phyloP scores from a whole-genome alignment of 2,113 vertebrate species.

The Pachycephala philippinensis region DNA sequence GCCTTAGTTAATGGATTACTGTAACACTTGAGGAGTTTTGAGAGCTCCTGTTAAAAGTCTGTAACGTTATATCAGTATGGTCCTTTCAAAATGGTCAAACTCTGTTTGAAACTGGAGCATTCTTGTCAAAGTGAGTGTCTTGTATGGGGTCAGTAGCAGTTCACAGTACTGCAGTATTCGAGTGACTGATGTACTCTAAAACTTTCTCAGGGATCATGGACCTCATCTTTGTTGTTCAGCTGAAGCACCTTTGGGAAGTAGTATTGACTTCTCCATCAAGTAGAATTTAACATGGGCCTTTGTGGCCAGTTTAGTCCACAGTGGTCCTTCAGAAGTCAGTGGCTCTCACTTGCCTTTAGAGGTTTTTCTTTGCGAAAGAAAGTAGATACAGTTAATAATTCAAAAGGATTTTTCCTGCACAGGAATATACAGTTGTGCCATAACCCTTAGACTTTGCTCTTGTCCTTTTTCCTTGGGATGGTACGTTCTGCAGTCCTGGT shows the following conservation, averaged over 20 bases:
- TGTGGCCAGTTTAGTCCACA: not conserved
- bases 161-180: not conserved
- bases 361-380: not conserved
- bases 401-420: not conserved
- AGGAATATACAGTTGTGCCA: not conserved
- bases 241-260: not conserved
- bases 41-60: not conserved
- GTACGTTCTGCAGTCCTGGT: not conserved
- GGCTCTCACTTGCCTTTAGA: not conserved
- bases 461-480: not conserved
- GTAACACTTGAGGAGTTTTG: not conserved
- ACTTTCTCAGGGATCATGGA: not conserved
- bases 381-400: not conserved
- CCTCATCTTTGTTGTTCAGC: not conserved
- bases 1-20: not conserved
- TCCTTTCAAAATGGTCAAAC: not conserved
- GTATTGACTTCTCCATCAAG: not conserved
- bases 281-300: not conserved
- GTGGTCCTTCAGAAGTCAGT: not conserved
- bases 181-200: not conserved
- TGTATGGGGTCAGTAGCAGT: not conserved
- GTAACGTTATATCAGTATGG: fast-evolving
- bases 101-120: not conserved
- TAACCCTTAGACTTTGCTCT: not conserved
- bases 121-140: not conserved